A percentile compares a stretch with the other conserved stretches of the same genome.
phyloP scores from a whole-genome alignment of 2,888 invertebrate genomes.

The Rhamphomyia laevipes region DNA sequence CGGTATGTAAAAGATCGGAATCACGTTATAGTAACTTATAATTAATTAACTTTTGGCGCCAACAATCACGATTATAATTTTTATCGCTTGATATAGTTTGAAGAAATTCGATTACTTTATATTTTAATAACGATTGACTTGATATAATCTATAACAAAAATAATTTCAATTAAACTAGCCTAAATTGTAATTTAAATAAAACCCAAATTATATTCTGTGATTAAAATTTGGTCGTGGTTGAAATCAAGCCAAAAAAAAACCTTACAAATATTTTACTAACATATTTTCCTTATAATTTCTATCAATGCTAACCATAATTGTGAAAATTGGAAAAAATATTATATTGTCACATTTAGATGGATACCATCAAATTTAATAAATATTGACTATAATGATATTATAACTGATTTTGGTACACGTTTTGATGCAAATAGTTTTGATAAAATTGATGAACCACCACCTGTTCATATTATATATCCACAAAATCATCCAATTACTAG shows the following conservation, averaged over 20 bases:
- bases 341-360: constrained; percentile 39
- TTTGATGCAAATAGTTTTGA: constrained; percentile 46
- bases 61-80: too few species aligned
- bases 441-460: constrained; percentile 53
- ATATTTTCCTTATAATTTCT: constrained; percentile 4
- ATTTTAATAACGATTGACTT: too few species aligned
- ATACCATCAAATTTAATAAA: constrained; percentile 53
- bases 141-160: too few species aligned
- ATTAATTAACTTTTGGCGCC: too few species aligned
- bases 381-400: constrained; percentile 39
- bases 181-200: too few species aligned
- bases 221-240: background rate
- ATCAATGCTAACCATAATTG: background rate
- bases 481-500: constrained; percentile 37
- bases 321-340: constrained; percentile 1
- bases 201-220: too few species aligned
- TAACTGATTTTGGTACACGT: constrained; percentile 23
- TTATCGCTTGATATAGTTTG: too few species aligned
- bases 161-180: too few species aligned
- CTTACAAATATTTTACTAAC: constrained; percentile 1
- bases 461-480: constrained; percentile 57
- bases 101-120: too few species aligned
- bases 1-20: too few species aligned
- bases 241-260: too few species aligned
- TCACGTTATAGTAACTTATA: too few species aligned